Evolutionary conservation across 2,888 invertebrate species (phyloP).

Genomic region (Drosophila helvetica): DNA sequence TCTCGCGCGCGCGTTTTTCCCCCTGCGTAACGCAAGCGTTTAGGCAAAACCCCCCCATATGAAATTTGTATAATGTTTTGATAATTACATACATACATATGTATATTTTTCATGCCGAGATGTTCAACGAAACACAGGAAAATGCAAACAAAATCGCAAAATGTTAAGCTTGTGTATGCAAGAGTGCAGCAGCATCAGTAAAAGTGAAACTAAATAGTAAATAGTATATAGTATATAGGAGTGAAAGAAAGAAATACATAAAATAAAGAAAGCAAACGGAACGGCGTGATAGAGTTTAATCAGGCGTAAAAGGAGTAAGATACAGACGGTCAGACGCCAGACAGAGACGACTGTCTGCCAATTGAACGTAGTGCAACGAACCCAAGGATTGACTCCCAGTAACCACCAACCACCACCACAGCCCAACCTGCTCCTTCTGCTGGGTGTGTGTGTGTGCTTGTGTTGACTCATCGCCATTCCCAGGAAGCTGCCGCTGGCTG

Average conservation of each 20-base stretch:
- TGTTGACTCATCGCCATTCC: constrained; percentile 37
- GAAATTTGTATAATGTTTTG: constrained; percentile 50
- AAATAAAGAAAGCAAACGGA: constrained; percentile 15
- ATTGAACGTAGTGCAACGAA: constrained; percentile 68
- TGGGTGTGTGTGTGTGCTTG: constrained; percentile 18
- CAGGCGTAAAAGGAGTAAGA: constrained; percentile 16
- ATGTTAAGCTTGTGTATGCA: constrained; percentile 33
- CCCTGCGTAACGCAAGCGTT: constrained; percentile 7
- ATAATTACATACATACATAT: constrained; percentile 41
- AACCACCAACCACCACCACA: constrained; percentile 27
- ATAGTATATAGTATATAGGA: constrained; percentile 6
- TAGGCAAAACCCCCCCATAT: constrained; percentile 40
- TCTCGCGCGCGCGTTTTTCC: constrained; percentile 35
- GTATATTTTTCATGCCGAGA: constrained; percentile 37
- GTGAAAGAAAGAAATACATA: constrained; percentile 18
- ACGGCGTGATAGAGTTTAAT: constrained; percentile 9
- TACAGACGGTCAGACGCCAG: constrained; percentile 19
- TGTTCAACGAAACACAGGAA: constrained; percentile 24
- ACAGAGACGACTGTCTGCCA: constrained; percentile 29
- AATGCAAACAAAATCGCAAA: constrained; percentile 47
- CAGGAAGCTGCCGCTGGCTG: constrained; percentile 35
- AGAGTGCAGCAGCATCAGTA: constrained; percentile 37
- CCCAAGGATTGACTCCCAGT: constrained; percentile 41
- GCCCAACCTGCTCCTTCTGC: constrained; percentile 10
- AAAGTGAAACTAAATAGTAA: constrained; percentile 17